Base-by-base conservation (phyloP, 2,113 vertebrate genomes). In the Hassar affinis region DNA sequence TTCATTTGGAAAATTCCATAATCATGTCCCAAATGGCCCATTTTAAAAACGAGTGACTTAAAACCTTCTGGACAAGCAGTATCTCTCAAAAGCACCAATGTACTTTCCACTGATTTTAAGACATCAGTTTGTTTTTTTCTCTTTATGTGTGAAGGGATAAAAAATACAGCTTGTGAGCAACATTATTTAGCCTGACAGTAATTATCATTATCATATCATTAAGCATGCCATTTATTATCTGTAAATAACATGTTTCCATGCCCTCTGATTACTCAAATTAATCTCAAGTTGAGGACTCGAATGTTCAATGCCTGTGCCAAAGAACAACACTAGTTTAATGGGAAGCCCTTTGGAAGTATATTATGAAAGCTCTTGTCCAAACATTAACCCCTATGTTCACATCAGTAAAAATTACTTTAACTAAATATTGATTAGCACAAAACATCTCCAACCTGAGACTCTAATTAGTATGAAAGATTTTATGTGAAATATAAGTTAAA, bases 161-260 rank as follows among this genome's bases (percentile, higher is more conserved):
- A 89, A 85, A 85, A 90, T 75, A 66, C 86, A 88, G 89, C 90
- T 92, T 89, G 86, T 84, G 83, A 2, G 77, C 68, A 79, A 2
- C 45, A 78, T 83, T 87, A 77, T 86, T 87, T 84, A 56, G 61
- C 66, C 79, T 90, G 88, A 91, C 91, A 89, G 91, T 89, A 90
- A 88, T 85, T 86, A 42, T 42, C 38, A 42, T 42, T 42, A 42
- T 42, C 38, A 42, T 42, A 42, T 42, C 38, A 42, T 42, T 42
- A 42, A 42, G 38, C 38, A 42, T 42, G 38, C 6, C 38, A 42
- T 42, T 42, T 42, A 42, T 42, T 42, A 75, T 86, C 86, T 89
- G 87, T 83, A 79, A 84, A 85, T 49, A n/a, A 87, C 72, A 77
- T 78, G 82, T 69, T 79, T 90, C 72, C 42, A 84, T 85, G 57